Evolutionary conservation across 2,888 invertebrate species (phyloP).

Genomic region (Ophion ventricosus): DNA sequence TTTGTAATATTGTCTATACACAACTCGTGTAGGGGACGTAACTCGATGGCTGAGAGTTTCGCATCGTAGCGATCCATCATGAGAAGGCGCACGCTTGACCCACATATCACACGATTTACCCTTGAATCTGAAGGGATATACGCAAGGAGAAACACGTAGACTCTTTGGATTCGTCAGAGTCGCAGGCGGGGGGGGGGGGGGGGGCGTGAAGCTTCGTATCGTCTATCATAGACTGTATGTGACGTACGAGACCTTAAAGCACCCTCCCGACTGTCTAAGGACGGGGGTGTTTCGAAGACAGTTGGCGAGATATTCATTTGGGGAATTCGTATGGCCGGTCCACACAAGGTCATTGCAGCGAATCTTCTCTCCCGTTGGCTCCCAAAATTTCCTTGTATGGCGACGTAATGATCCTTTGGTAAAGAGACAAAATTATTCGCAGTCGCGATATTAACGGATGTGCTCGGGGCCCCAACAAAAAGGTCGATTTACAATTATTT

Average conservation of each 20-base stretch:
- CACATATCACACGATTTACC: constrained; percentile 44
- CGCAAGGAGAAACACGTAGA: constrained; percentile 28
- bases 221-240: constrained; percentile 8
- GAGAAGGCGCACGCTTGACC: constrained; percentile 50
- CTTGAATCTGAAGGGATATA: constrained; percentile 45
- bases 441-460: neutral
- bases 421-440: neutral
- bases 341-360: neutral
- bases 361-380: neutral
- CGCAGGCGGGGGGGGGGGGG: neutral
- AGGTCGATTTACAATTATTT: neutral
- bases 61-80: constrained; percentile 57
- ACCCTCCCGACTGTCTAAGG: neutral
- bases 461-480: neutral
- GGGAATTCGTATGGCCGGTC: constrained; percentile 3
- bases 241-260: constrained; percentile 16
- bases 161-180: constrained; percentile 24
- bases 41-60: constrained; percentile 35
- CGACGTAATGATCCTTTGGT: neutral
- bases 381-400: neutral
- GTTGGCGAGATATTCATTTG: constrained; percentile 18
- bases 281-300: neutral
- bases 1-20: constrained; percentile 7
- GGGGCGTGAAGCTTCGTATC: neutral
- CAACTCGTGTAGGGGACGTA: neutral